Percentiles rank a stretch among this genome's conserved stretches.
Conservation (phyloP, 2,888 invertebrate species). For the Eurytoma californica region DNA sequence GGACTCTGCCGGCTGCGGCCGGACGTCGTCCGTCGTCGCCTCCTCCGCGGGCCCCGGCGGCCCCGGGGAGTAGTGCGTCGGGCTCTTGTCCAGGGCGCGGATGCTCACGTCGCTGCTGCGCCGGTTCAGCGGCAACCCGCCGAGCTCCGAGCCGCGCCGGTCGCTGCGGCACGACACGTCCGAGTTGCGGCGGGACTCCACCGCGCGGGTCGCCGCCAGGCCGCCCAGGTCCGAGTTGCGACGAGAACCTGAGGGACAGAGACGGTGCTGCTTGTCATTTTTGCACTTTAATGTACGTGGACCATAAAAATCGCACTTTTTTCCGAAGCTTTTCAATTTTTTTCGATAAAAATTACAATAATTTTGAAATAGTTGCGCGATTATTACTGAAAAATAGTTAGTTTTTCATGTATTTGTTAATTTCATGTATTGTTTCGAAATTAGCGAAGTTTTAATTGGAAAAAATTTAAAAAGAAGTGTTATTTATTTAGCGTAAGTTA, state of each 20-base stretch:
- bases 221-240: conserved; percentile 70
- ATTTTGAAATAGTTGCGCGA: no score
- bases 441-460: no score
- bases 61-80: conserved; percentile 65
- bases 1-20: conserved; percentile 64
- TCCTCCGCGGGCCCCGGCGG: conserved; percentile 59
- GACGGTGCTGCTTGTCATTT: not conserved
- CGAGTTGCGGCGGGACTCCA: conserved; percentile 69
- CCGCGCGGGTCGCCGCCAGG: conserved; percentile 58
- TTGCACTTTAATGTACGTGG: no score
- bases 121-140: conserved; percentile 59
- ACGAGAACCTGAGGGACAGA: conserved; percentile 63
- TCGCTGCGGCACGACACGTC: conserved; percentile 65
- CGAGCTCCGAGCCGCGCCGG: conserved; percentile 37
- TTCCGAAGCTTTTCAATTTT: no score
- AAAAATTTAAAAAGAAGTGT: no score
- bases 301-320: no score
- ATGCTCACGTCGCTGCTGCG: conserved; percentile 71
- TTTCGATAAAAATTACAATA: no score
- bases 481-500: no score
- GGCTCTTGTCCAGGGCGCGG: conserved; percentile 67
- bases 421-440: no score
- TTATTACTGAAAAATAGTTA: no score
- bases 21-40: conserved; percentile 63
- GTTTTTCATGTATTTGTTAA: no score